phyloP scores from a whole-genome alignment of 2,888 invertebrate genomes.

The Panzeria rudis region DNA sequence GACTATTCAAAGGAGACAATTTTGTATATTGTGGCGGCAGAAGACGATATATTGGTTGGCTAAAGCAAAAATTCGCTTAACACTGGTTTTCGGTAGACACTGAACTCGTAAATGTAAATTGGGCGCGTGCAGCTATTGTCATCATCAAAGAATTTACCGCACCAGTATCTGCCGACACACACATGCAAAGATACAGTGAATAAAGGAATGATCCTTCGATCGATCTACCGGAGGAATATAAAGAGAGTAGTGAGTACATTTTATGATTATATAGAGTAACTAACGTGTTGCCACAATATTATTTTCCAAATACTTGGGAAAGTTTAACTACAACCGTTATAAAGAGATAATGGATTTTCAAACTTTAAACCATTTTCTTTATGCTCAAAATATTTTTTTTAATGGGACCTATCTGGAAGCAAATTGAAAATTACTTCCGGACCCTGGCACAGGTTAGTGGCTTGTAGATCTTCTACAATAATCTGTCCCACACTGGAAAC shows the following conservation, averaged over 20 bases:
- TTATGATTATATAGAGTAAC: slow-evolving; percentile 13
- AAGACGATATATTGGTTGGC: slow-evolving; percentile 66
- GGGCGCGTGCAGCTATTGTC: slow-evolving; percentile 84
- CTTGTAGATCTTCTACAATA: too few species aligned
- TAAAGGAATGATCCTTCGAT: slow-evolving; percentile 39
- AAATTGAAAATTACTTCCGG: too few species aligned
- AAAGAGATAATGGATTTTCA: too few species aligned
- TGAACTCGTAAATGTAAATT: slow-evolving; percentile 82
- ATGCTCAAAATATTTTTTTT: too few species aligned
- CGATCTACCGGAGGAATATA: slow-evolving; percentile 60
- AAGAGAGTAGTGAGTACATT: slow-evolving; percentile 50
- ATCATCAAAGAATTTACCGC: slow-evolving; percentile 82
- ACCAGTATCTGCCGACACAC: slow-evolving; percentile 74
- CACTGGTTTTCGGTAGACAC: slow-evolving; percentile 81
- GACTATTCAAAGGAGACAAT: slow-evolving; percentile 61
- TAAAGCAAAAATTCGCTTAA: slow-evolving; percentile 71
- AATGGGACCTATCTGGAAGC: too few species aligned
- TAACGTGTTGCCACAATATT: slow-evolving; percentile 26
- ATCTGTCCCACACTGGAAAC: too few species aligned
- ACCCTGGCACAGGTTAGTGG: too few species aligned
- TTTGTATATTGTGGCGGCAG: slow-evolving; percentile 51
- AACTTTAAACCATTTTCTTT: too few species aligned
- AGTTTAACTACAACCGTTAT: too few species aligned
- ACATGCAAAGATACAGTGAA: slow-evolving; percentile 70
- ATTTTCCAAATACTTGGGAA: too few species aligned